phyloP scores from a whole-genome alignment of 2,888 invertebrate species.

The Zygothrica quintamaculata region DNA sequence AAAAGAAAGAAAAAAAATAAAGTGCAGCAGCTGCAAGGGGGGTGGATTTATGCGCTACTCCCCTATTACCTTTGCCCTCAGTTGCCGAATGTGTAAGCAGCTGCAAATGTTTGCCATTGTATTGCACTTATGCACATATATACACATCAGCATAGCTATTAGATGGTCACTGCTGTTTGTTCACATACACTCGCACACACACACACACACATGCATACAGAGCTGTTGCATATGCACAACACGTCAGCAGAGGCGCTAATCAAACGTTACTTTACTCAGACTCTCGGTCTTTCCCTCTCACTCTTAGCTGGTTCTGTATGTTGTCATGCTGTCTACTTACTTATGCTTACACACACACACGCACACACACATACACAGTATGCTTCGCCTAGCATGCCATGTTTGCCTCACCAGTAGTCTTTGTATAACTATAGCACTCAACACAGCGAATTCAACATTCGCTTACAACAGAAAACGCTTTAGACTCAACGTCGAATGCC shows the following conservation, averaged over 20 bases:
- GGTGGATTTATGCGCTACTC: constrained; percentile 2
- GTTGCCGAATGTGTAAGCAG: constrained; percentile 20
- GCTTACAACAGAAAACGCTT: constrained; percentile 20
- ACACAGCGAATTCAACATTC: constrained; percentile 1
- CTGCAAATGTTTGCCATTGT: constrained; percentile 50
- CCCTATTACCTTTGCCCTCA: not conserved
- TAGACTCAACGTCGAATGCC: constrained; percentile 2
- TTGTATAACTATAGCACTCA: not conserved
- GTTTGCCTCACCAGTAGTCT: too few relatives aligned
- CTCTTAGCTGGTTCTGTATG: too few relatives aligned
- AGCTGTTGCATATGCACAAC: too few relatives aligned
- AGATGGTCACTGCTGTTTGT: constrained; percentile 18
- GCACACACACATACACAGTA: not conserved
- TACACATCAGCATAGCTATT: constrained; percentile 1
- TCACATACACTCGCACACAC: constrained; percentile 15
- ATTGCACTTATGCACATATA: constrained; percentile 29
- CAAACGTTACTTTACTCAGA: too few relatives aligned
- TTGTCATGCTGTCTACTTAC: too few relatives aligned
- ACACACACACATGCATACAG: constrained; percentile 9
- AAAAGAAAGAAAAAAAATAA: constrained; percentile 6
- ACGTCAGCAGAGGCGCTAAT: constrained; percentile 2
- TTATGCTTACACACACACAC: constrained; percentile 1
- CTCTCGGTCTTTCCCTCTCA: too few relatives aligned
- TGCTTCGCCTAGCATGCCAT: not conserved
- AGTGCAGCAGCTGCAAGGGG: constrained; percentile 40